A percentile compares a stretch with the other conserved stretches of the same genome.
Conservation (phyloP, 1,140 invertebrate genomes). For the Andrena cerasifolii region DNA sequence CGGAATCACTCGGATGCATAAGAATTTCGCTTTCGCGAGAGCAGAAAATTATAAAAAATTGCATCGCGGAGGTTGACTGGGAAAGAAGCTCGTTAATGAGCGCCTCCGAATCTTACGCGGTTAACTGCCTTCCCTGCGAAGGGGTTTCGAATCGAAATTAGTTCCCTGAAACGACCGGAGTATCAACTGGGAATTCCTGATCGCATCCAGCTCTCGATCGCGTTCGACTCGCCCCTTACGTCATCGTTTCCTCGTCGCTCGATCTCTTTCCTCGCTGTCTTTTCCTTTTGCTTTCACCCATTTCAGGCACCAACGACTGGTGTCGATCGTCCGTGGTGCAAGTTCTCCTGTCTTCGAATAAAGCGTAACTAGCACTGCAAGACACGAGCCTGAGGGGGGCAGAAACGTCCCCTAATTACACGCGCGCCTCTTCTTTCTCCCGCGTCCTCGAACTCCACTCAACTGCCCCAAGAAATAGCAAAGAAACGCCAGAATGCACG, state of each 20-base stretch:
- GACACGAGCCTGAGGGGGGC: too few species aligned
- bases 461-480: too few species aligned
- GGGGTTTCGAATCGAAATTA: background rate
- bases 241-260: constrained; percentile 12
- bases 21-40: too few species aligned
- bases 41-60: too few species aligned
- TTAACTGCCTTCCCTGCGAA: background rate
- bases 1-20: too few species aligned
- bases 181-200: background rate
- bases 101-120: background rate
- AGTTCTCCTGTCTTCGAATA: background rate
- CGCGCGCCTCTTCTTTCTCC: too few species aligned
- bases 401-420: too few species aligned
- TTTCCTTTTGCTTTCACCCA: constrained; percentile 13
- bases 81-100: too few species aligned
- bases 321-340: background rate
- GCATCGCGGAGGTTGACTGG: too few species aligned
- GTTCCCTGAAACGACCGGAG: background rate
- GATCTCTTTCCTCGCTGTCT: constrained; percentile 29
- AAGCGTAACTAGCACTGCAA: too few species aligned
- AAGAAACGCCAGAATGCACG: too few species aligned
- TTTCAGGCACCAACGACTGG: background rate
- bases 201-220: constrained; percentile 3
- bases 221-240: background rate
- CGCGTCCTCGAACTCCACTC: too few species aligned